Evolutionary conservation across 2,113 vertebrate genomes (phyloP).

Genomic region (Malaclemys terrapin): DNA sequence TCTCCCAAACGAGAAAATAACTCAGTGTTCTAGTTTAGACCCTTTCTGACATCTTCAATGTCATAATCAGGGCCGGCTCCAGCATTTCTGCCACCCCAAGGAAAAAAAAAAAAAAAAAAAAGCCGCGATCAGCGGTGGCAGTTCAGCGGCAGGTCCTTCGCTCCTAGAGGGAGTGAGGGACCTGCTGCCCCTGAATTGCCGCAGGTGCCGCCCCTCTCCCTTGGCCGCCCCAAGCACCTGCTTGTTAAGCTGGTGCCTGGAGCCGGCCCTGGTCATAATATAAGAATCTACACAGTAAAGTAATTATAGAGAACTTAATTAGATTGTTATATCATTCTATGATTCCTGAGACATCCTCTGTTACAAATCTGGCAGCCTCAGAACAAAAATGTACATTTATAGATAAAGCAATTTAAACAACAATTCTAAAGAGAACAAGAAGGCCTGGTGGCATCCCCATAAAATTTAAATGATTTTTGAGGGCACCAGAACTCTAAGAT

Average conservation of each 20-base stretch:
- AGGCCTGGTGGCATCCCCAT: conserved; percentile 23
- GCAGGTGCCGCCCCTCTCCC: too few species aligned
- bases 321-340: conserved; percentile 40
- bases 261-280: too few species aligned
- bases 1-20: neutral
- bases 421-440: neutral
- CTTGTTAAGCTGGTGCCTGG: too few species aligned
- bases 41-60: neutral
- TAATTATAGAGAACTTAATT: conserved; percentile 60
- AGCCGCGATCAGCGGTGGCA: too few species aligned
- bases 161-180: too few species aligned
- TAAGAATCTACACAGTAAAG: neutral
- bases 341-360: conserved; percentile 47
- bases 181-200: too few species aligned
- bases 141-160: too few species aligned
- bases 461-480: conserved; percentile 9
- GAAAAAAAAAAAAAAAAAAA: neutral
- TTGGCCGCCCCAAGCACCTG: too few species aligned
- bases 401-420: conserved; percentile 57
- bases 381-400: conserved; percentile 49
- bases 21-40: neutral
- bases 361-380: conserved; percentile 57
- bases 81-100: too few species aligned
- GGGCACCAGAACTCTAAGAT: conserved; percentile 6
- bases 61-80: neutral